These are phyloP conservation scores for Macroglossus sobrinus DNA, from an alignment of 2,113 vertebrate genomes.

Conservation along the genomic window DNA sequence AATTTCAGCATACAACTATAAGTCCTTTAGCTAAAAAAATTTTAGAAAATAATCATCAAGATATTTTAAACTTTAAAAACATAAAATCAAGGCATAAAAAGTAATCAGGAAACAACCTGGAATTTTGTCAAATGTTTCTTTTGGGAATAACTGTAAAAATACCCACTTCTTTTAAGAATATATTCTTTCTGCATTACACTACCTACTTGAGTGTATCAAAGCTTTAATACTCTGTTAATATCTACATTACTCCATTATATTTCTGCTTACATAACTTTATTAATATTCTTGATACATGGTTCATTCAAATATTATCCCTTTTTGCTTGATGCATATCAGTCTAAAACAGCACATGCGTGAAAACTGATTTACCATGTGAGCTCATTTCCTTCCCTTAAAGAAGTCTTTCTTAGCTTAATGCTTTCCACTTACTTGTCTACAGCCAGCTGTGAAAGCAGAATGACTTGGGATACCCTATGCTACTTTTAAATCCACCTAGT, in stretches of 20 bases:
- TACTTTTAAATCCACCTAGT: neutral
- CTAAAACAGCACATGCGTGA: neutral
- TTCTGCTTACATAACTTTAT: constrained; percentile 7
- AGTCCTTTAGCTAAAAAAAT: neutral
- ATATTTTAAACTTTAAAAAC: neutral
- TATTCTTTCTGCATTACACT: neutral
- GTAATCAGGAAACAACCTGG: neutral
- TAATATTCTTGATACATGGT: neutral
- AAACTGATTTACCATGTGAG: neutral
- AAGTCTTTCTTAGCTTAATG: neutral
- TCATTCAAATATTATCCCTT: neutral
- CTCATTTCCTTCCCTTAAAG: neutral
- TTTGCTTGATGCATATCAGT: neutral
- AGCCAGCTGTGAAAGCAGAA: neutral
- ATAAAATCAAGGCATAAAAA: neutral
- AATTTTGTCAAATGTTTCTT: neutral
- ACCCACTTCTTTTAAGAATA: neutral
- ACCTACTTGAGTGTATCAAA: neutral
- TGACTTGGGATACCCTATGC: neutral
- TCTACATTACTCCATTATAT: neutral
- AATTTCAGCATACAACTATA: neutral
- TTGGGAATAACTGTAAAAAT: neutral
- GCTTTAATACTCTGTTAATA: neutral
- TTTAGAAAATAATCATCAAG: neutral
- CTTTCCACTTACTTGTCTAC: neutral